Evolutionary conservation across 2,113 vertebrate species (phyloP), one percentile per base, ranked within the genome.

Genomic region (Colistium nudipinnis): DNA sequence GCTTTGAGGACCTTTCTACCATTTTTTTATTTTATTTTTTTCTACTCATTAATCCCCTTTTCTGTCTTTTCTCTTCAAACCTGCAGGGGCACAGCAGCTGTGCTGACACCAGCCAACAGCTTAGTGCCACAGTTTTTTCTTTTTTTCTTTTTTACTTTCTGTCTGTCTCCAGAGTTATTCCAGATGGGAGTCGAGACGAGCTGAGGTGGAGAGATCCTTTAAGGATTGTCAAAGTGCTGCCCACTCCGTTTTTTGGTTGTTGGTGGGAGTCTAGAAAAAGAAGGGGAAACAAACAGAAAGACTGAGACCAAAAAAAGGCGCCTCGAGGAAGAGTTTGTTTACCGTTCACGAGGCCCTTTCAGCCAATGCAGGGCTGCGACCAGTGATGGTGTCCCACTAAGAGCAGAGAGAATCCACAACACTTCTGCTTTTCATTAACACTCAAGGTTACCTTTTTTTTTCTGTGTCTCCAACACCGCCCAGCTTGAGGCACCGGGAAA

Each of bases 401-500:
- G 35, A 38, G 62, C 63, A 52, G 10, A 70, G 41, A 41, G 45
- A 68, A 74, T 31, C 71, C 76, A 60, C 39, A 61, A n/a, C 31
- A 43, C n/a, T 2, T 81, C 77, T 89, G 76, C 39, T 89, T 86
- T 66, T 80, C 79, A 88, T 88, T 78, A 77, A 70, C 49, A 45
- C 51, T 70, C 3, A 11, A 78, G 57, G 49, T 81, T 79, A 80
- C 68, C 69, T 76, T 79, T 74, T 63, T 45, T 45, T n/a, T 69
- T 66, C 45, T 70, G 30, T 82, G 47, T 64, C 43, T 68, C 64
- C 57, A 54, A 83, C 49, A 19, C 62, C 75, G 62, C 61, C 51
- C 70, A 74, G 72, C 67, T 75, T 63, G 25, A 86, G 74, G 77
- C 79, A 72, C 31, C 4, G 27, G 76, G 78, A 82, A 59, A 39